Conservation (phyloP, 2,797 vertebrate species). For the Ataeniobius toweri region DNA sequence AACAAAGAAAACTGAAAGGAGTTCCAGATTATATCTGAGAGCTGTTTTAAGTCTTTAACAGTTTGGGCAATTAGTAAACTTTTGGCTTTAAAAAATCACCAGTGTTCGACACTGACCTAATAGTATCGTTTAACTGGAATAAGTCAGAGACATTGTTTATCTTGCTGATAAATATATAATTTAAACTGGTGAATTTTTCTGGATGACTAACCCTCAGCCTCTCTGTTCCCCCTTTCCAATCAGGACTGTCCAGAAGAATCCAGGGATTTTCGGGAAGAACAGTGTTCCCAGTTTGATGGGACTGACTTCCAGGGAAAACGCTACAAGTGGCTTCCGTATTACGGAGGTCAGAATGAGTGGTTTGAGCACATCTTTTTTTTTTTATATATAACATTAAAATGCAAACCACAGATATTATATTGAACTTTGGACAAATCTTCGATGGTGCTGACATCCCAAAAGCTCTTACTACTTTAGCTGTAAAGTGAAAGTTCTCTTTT, state of each 20-base stretch:
- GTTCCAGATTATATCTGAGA: neutral
- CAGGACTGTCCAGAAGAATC: constrained; percentile 91
- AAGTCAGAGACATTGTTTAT: neutral
- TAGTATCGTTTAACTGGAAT: too few species aligned
- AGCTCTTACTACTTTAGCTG: neutral
- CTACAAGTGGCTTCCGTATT: constrained; percentile 94
- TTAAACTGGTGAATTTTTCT: neutral
- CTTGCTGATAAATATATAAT: neutral
- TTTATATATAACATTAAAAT: neutral
- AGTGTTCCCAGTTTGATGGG: constrained; percentile 90
- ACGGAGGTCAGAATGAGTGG: constrained; percentile 82
- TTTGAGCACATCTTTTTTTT: neutral
- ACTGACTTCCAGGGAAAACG: constrained; percentile 88
- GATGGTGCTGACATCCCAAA: neutral
- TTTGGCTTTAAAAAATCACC: too few species aligned
- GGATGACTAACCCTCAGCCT: neutral
- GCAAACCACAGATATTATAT: neutral
- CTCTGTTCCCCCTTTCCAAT: neutral
- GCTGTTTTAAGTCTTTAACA: too few species aligned
- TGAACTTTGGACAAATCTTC: neutral
- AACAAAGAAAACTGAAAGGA: neutral
- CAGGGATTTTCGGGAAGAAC: constrained; percentile 91
- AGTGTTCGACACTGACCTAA: too few species aligned
- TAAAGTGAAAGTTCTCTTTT: neutral
- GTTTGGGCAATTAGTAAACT: too few species aligned